These are phyloP conservation scores for Epsilonema sp. DNA, from an alignment of 2,888 invertebrate species.

Conservation along the genomic window DNA sequence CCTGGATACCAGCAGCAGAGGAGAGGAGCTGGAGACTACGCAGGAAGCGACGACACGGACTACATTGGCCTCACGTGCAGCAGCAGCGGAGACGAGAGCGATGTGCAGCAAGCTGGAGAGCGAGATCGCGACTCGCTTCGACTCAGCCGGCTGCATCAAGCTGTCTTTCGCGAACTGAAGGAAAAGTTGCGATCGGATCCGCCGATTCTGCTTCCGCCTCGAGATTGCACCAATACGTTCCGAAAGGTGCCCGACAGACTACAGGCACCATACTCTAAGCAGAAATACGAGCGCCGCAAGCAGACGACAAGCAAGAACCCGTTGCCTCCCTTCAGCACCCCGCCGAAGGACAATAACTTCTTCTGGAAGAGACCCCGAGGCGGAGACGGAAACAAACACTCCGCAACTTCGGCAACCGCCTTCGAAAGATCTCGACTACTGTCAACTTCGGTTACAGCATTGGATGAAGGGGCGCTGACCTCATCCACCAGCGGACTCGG, in stretches of 20 bases:
- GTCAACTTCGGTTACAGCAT: background rate
- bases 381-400: background rate
- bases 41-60: background rate
- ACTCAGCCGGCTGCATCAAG: conserved; percentile 61
- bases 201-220: conserved; percentile 68
- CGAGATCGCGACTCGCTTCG: conserved; percentile 12
- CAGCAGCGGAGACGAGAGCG: background rate
- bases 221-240: conserved; percentile 46
- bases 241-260: background rate
- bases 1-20: too few species aligned
- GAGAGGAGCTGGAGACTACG: too few species aligned
- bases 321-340: background rate
- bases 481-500: conserved; percentile 7
- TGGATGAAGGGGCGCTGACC: background rate
- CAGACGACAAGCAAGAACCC: background rate
- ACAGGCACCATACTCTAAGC: too few species aligned
- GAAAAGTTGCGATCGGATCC: conserved; percentile 40
- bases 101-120: background rate
- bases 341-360: background rate
- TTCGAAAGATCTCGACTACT: background rate
- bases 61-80: background rate
- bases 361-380: background rate
- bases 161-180: conserved; percentile 69
- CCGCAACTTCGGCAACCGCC: background rate
- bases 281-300: background rate